Evolutionary conservation across 2,113 vertebrate genomes (phyloP).

Genomic region (Salvelinus namaycush): DNA sequence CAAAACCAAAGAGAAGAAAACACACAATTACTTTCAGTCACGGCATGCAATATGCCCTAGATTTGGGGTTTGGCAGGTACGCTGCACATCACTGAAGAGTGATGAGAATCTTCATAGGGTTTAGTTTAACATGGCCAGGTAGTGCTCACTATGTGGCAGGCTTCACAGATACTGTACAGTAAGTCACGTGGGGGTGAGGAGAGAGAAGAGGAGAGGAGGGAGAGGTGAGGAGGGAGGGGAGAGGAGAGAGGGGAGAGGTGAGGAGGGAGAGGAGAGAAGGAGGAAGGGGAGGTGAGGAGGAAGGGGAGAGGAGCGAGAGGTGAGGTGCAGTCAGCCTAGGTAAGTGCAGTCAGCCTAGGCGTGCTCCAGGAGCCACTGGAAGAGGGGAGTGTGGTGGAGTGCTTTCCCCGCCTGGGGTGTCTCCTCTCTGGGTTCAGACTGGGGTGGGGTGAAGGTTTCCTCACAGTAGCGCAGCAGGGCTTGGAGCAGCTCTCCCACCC

Average conservation of each 20-base stretch:
- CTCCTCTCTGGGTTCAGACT: constrained; percentile 53
- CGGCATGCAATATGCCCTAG: constrained; percentile 41
- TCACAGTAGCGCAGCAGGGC: constrained; percentile 87
- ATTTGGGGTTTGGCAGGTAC: constrained; percentile 34
- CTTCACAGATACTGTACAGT: not conserved
- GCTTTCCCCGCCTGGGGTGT: constrained; percentile 25
- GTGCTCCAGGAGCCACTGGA: constrained; percentile 88
- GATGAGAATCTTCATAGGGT: constrained; percentile 17
- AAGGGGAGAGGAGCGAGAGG: not conserved
- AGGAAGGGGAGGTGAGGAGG: not conserved
- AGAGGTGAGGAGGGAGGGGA: no score
- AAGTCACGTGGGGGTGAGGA: constrained; percentile 2
- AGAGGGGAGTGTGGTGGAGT: constrained; percentile 72
- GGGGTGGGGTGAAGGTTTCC: constrained; percentile 50
- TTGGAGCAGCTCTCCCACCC: constrained; percentile 88
- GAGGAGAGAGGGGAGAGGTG: no score
- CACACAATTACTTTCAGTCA: constrained; percentile 31
- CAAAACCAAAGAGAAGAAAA: constrained; percentile 21
- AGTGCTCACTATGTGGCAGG: not conserved
- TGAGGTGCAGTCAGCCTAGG: constrained; percentile 60
- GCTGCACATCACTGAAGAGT: constrained; percentile 28
- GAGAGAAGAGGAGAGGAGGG: no score
- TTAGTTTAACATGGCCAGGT: not conserved
- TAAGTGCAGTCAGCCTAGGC: constrained; percentile 63
- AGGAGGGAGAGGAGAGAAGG: no score